Evolutionary conservation across 2,888 invertebrate species (phyloP).

Genomic region (Sphecodes monilicornis): DNA sequence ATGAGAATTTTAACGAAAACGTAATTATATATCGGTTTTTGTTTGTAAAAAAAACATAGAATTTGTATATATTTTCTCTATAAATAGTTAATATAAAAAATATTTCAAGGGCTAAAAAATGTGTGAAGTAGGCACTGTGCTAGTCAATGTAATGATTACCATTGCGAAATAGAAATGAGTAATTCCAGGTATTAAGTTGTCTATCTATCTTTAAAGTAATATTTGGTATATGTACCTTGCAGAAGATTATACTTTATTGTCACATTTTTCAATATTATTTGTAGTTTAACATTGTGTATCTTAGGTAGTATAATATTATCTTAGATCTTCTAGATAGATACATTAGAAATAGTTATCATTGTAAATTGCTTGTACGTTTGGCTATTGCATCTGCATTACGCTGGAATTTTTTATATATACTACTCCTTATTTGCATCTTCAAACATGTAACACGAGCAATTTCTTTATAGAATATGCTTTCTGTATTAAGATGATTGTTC

Average conservation of each 20-base stretch:
- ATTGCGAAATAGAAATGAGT: slow-evolving; percentile 21
- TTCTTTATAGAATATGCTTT: slow-evolving; percentile 25
- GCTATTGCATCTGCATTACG: slow-evolving; percentile 48
- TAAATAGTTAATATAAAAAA: slow-evolving; percentile 12
- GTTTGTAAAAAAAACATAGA: slow-evolving; percentile 9
- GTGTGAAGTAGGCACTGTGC: slow-evolving; percentile 15
- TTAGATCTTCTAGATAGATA: slow-evolving; percentile 34
- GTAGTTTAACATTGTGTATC: slow-evolving; percentile 17
- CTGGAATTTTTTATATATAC: slow-evolving; percentile 30
- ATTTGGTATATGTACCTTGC: slow-evolving; percentile 15
- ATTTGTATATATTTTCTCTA: background rate
- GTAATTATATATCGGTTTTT: background rate
- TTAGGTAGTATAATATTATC: slow-evolving; percentile 28
- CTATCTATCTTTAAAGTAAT: slow-evolving; percentile 22
- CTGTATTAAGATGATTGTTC: slow-evolving; percentile 21
- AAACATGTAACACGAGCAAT: slow-evolving; percentile 19
- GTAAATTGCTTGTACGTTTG: slow-evolving; percentile 60
- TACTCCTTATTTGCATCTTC: slow-evolving; percentile 43
- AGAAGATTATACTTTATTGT: background rate
- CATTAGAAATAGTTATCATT: slow-evolving; percentile 45
- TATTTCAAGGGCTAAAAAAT: slow-evolving; percentile 23
- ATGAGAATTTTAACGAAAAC: background rate
- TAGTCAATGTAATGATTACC: slow-evolving; percentile 17
- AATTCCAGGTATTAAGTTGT: slow-evolving; percentile 30
- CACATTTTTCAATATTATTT: slow-evolving; percentile 14